phyloP scores from a whole-genome alignment of 2,888 invertebrate species.

The Oligia strigilis region DNA sequence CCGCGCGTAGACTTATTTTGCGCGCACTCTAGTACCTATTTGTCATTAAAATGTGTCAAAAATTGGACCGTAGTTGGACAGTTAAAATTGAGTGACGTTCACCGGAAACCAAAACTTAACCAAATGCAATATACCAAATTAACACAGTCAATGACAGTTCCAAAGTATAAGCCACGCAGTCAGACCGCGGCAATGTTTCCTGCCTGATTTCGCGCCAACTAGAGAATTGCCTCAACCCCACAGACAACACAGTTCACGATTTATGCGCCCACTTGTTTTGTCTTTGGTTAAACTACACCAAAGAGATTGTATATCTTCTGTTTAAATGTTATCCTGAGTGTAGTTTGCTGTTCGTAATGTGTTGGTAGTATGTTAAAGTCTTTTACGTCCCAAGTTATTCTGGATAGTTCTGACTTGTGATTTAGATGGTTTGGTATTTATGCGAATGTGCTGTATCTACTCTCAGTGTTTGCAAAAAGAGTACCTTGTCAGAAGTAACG shows the following conservation, averaged over 20 bases:
- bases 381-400: conserved; percentile 56
- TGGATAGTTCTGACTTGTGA: conserved; percentile 47
- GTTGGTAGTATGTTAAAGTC: conserved; percentile 54
- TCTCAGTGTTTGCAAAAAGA: background rate
- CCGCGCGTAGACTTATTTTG: background rate
- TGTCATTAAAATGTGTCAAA: background rate
- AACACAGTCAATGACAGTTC: conserved; percentile 21
- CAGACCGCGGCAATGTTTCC: conserved; percentile 54
- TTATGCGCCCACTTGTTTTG: conserved; percentile 69
- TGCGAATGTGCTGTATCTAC: background rate
- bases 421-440: conserved; percentile 39
- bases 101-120: background rate
- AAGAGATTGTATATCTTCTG: conserved; percentile 67
- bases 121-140: conserved; percentile 33
- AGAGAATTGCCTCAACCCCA: conserved; percentile 59
- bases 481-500: background rate
- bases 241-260: conserved; percentile 62
- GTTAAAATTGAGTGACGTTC: too few relatives aligned
- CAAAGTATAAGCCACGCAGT: conserved; percentile 26
- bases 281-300: conserved; percentile 69
- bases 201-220: conserved; percentile 65
- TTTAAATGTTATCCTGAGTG: conserved; percentile 66
- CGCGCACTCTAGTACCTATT: background rate
- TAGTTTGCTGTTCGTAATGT: conserved; percentile 67
- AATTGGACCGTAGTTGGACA: background rate